Percentiles rank a stretch among this genome's conserved stretches.
Conservation (phyloP, 2,797 vertebrate genomes). For the Rhincodon typus region DNA sequence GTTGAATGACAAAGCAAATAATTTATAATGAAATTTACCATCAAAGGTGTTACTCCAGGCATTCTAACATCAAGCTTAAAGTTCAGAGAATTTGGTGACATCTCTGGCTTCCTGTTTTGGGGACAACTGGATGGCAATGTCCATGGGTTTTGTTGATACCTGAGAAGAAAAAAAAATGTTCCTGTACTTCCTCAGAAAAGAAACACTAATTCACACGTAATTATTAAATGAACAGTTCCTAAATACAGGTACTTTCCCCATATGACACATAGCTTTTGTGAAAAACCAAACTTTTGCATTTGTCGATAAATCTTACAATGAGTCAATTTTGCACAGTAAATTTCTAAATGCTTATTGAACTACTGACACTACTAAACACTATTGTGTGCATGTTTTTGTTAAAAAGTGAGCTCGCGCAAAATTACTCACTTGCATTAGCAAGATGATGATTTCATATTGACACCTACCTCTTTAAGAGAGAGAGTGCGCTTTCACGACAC, state of each 20-base stretch:
- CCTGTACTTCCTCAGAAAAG: not conserved
- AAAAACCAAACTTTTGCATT: not conserved
- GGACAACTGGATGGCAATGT: slow-evolving; percentile 68
- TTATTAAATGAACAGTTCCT: not conserved
- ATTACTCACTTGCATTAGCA: not conserved
- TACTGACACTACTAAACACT: too few species aligned
- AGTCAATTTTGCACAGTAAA: not conserved
- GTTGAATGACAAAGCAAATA: not conserved
- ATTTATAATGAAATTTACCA: slow-evolving; percentile 57
- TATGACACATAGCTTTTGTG: not conserved
- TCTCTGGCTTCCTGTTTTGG: slow-evolving; percentile 55
- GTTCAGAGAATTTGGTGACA: slow-evolving; percentile 67
- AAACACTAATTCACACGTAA: not conserved
- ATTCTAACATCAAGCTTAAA: slow-evolving; percentile 80
- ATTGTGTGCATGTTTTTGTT: not conserved
- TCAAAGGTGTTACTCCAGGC: slow-evolving; percentile 74
- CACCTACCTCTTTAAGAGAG: slow-evolving; percentile 72
- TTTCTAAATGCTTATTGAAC: not conserved
- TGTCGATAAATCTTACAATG: too few species aligned
- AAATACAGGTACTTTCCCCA: not conserved
- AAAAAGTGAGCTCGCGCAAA: not conserved
- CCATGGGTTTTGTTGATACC: slow-evolving; percentile 66
- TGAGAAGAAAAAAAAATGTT: slow-evolving; percentile 45
- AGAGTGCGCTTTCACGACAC: slow-evolving; percentile 58
- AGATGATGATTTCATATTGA: not conserved